phyloP scores from a whole-genome alignment of 2,888 invertebrate genomes.

The Parelbella ahira region DNA sequence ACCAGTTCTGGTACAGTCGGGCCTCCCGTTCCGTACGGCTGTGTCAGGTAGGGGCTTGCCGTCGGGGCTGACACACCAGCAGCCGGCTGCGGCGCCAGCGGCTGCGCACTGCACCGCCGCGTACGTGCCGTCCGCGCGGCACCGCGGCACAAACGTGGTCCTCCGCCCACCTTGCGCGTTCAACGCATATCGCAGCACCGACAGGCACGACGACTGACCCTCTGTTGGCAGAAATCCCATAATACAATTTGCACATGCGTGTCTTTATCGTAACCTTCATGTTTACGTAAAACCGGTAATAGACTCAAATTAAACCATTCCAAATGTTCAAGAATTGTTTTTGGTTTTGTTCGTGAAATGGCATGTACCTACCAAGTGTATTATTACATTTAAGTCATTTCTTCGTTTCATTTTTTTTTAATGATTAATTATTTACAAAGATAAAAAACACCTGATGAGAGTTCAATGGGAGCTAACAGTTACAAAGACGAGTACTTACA shows the following conservation, averaged over 20 bases:
- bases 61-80: constrained; percentile 94
- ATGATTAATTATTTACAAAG: no score
- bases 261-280: no score
- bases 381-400: no score
- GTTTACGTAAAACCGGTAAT: no score
- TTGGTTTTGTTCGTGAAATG: no score
- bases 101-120: constrained; percentile 92
- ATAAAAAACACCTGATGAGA: no score
- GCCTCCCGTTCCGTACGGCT: constrained; percentile 84
- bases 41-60: constrained; percentile 92
- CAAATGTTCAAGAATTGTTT: no score
- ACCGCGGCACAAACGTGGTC: constrained; percentile 86
- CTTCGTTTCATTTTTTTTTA: neutral
- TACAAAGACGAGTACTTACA: no score
- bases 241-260: no score
- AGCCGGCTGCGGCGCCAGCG: constrained; percentile 87
- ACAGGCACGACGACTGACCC: constrained; percentile 75
- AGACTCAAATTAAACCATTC: no score
- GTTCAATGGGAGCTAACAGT: no score
- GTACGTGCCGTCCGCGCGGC: constrained; percentile 91
- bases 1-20: constrained; percentile 82
- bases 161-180: constrained; percentile 65
- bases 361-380: no score
- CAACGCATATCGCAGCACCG: constrained; percentile 62
- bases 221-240: constrained; percentile 45